Base-by-base conservation (phyloP, 2,888 invertebrate species). In the Heteropelma amictum region DNA sequence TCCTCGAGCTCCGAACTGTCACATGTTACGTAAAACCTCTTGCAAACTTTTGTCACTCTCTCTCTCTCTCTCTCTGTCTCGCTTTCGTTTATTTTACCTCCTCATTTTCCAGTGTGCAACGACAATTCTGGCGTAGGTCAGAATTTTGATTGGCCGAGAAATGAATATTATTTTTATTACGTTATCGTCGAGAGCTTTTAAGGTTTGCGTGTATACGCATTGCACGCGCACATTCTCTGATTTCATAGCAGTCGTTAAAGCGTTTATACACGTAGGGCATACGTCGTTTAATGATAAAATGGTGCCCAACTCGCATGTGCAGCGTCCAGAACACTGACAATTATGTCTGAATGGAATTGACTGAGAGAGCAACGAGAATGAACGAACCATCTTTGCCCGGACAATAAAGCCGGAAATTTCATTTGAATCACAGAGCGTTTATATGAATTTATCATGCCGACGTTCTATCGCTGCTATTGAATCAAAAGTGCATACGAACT, bases 341-440 rank as follows among this genome's bases (percentile, higher is more conserved):
- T 82, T 79, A 79, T 60, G 51, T 74, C 77, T 82, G 80, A 82
- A 82, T 76, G 77, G 78, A 71, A 65, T 38, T 17, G 61, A 51
- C 49, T 42, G 63, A 51, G 42, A 26, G 28, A 51, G 51, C 64
- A 64, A 64, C 51, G 51, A 54, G 49, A 56, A 72, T 68, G 58
- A 60, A 54, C 70, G 69, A 79, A 77, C 79, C 71, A 72, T 78
- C 64, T 56, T 78, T 64, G 72, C 63, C 60, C 28, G 60, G 42
- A 69, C 77, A 80, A 82, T 75, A 73, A 76, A 81, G 61, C 81
- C 82, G 82, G 83, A 83, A 83, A 79, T 82, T 81, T 78, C 77
- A 79, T 81, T 79, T 81, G 75, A 80, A 81, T 81, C 77, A 71
- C 61, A 68, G 61, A 28, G 63, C 35, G 45, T 12, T 1, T 26